phyloP scores from a whole-genome alignment of 2,888 invertebrate genomes.

The Pharmacophagus antenor region DNA sequence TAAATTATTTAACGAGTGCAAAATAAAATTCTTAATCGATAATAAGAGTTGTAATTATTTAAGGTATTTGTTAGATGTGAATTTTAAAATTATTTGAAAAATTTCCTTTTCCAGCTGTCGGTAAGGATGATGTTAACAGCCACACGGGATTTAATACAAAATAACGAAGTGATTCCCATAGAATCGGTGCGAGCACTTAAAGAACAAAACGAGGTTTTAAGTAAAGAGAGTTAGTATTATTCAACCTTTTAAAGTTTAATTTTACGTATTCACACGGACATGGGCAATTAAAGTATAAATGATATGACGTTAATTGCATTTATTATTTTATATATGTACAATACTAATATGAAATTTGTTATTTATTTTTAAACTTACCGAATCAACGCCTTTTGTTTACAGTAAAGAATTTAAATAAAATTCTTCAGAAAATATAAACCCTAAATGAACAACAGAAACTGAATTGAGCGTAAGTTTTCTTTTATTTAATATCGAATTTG shows the following conservation, averaged over 20 bases:
- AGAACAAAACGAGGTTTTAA: not conserved
- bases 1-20: too few species aligned
- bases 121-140: not conserved
- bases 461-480: too few species aligned
- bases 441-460: not conserved
- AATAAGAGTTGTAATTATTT: too few species aligned
- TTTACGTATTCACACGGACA: not conserved
- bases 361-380: too few species aligned
- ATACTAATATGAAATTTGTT: too few species aligned
- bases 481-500: too few species aligned
- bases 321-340: too few species aligned
- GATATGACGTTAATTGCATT: too few species aligned
- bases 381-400: not conserved
- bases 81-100: not conserved
- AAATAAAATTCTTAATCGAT: too few species aligned
- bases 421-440: not conserved
- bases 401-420: not conserved
- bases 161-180: not conserved
- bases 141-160: not conserved
- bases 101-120: not conserved
- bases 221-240: not conserved
- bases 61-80: too few species aligned
- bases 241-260: not conserved
- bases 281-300: not conserved
- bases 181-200: not conserved